Evolutionary conservation across 2,797 vertebrate genomes (phyloP).

Genomic region (Eleutherodactylus coqui): DNA sequence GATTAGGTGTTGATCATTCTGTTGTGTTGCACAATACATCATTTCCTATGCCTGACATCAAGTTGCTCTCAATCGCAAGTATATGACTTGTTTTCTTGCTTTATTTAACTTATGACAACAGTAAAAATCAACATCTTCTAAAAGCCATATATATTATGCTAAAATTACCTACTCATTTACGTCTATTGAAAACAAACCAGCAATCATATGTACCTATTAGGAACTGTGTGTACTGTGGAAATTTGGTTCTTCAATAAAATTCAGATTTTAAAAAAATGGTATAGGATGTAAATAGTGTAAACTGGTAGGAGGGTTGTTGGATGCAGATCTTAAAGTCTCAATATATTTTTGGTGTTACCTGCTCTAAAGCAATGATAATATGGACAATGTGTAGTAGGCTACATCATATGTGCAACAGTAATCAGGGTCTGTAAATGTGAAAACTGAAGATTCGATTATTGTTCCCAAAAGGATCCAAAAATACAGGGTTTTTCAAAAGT

Average conservation of each 20-base stretch:
- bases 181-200: conserved; percentile 15
- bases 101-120: conserved; percentile 32
- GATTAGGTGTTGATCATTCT: not conserved
- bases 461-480: too few relatives aligned
- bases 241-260: conserved; percentile 11
- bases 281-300: not conserved
- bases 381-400: not conserved
- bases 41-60: not conserved
- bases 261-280: not conserved
- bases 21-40: not conserved
- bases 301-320: not conserved
- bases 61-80: not conserved
- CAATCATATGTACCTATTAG: not conserved
- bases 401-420: not conserved
- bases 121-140: conserved; percentile 27
- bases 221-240: not conserved
- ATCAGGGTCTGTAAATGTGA: too few relatives aligned
- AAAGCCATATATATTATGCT: conserved; percentile 11
- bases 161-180: conserved; percentile 31
- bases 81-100: not conserved
- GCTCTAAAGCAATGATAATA: not conserved
- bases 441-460: too few relatives aligned
- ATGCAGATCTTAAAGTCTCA: not conserved
- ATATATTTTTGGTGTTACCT: not conserved
- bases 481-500: not conserved